phyloP scores from a whole-genome alignment of 2,797 vertebrate genomes.

The Monodelphis domestica region DNA sequence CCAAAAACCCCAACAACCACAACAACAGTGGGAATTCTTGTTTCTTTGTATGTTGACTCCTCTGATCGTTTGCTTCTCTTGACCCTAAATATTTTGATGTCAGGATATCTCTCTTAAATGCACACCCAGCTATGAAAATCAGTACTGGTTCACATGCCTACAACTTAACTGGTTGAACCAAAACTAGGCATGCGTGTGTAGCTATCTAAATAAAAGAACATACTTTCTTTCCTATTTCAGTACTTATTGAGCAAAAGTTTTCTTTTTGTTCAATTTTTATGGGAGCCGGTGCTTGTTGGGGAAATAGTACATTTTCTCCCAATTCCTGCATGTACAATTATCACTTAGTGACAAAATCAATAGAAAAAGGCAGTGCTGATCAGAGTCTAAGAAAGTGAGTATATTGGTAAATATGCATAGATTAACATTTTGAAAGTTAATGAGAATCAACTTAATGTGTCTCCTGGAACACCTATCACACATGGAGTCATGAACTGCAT shows the following conservation, averaged over 20 bases:
- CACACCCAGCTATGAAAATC: not conserved
- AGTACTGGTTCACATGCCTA: not conserved
- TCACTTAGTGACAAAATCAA: not conserved
- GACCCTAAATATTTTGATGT: not conserved
- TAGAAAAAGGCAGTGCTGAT: not conserved
- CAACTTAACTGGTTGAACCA: not conserved
- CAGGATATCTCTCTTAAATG: not conserved
- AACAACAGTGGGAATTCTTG: not conserved
- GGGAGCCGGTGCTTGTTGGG: not conserved
- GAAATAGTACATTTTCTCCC: not conserved
- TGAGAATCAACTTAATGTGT: not conserved
- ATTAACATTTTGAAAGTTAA: not conserved
- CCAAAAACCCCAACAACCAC: not conserved
- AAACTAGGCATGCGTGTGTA: not conserved
- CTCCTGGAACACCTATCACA: not conserved
- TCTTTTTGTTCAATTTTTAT: not conserved
- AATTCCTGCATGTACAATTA: not conserved
- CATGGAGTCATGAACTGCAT: not conserved
- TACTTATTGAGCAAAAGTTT: not conserved
- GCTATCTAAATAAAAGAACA: not conserved
- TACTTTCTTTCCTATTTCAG: not conserved
- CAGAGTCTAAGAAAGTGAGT: not conserved
- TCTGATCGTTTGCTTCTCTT: not conserved
- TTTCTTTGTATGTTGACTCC: not conserved
- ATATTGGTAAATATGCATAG: not conserved